A percentile compares a stretch with the other conserved stretches of the same genome.
Conservation (phyloP, 2,113 vertebrate genomes). For the Entelurus aequoreus region DNA sequence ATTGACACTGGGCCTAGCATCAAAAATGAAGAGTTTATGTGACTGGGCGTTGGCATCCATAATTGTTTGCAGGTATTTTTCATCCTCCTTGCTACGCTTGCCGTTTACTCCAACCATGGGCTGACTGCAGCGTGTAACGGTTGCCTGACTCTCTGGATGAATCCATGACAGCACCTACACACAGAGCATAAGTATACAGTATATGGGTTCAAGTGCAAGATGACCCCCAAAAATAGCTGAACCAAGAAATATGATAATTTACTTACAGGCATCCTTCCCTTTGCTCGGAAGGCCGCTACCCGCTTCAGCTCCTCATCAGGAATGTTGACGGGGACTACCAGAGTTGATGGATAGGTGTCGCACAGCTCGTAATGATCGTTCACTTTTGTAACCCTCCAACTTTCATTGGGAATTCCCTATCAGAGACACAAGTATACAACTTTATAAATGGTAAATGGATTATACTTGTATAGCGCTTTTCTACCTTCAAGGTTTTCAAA, state of each 20-base stretch:
- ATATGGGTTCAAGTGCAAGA: not conserved
- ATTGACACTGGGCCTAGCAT: slow-evolving; percentile 91
- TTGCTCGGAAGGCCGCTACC: slow-evolving; percentile 85
- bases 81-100: slow-evolving; percentile 92
- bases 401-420: slow-evolving; percentile 95
- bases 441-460: not conserved
- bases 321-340: slow-evolving; percentile 89
- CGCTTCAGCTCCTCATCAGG: slow-evolving; percentile 88
- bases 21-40: slow-evolving; percentile 97
- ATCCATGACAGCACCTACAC: slow-evolving; percentile 95
- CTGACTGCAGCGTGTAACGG: slow-evolving; percentile 90
- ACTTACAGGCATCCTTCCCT: slow-evolving; percentile 90
- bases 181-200: not conserved
- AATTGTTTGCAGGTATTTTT: slow-evolving; percentile 92
- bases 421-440: slow-evolving; percentile 1
- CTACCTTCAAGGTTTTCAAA: no score
- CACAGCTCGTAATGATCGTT: slow-evolving; percentile 93
- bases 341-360: slow-evolving; percentile 86
- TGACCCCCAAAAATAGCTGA: not conserved
- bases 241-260: not conserved
- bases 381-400: slow-evolving; percentile 90
- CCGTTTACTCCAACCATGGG: slow-evolving; percentile 92
- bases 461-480: no score
- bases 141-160: slow-evolving; percentile 96
- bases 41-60: slow-evolving; percentile 99